Percentiles rank a stretch among this genome's conserved stretches.
Evolutionary conservation across 2,888 invertebrate genomes (phyloP).

Genomic region (Acleris literana): DNA sequence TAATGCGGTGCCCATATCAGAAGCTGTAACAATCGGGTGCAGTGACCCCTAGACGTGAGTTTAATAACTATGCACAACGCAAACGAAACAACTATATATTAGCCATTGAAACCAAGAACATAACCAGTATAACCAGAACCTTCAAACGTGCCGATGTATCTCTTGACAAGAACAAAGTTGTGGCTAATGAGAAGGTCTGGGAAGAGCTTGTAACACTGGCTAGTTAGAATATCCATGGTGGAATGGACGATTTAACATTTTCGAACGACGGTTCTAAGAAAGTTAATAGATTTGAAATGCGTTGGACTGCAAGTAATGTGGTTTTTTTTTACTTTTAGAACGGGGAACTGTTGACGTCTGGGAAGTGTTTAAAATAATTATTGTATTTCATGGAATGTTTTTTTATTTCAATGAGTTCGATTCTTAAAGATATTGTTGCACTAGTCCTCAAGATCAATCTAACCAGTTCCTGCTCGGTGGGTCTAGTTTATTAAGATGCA

Average conservation of each 20-base stretch:
- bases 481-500: no score
- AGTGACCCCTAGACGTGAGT: slow-evolving; percentile 39
- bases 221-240: slow-evolving; percentile 47
- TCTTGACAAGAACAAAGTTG: slow-evolving; percentile 29
- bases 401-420: not conserved
- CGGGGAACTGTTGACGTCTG: slow-evolving; percentile 2
- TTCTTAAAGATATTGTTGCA: no score
- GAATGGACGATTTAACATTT: slow-evolving; percentile 62
- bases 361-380: not conserved
- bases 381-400: not conserved
- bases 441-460: no score
- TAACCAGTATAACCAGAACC: slow-evolving; percentile 57
- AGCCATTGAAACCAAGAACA: slow-evolving; percentile 58
- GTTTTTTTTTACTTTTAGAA: slow-evolving; percentile 28
- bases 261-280: slow-evolving; percentile 60
- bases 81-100: slow-evolving; percentile 62
- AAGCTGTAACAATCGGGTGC: slow-evolving; percentile 49
- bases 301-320: slow-evolving; percentile 41
- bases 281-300: slow-evolving; percentile 57
- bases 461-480: no score
- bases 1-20: slow-evolving; percentile 44
- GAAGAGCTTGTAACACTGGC: slow-evolving; percentile 54
- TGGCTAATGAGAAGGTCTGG: slow-evolving; percentile 46
- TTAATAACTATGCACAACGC: slow-evolving; percentile 65
- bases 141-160: slow-evolving; percentile 32